Percentiles rank a stretch among this genome's conserved stretches.
These are phyloP conservation scores for Tarsius wallacei DNA, from an alignment of 2,797 vertebrate genomes.

Conservation along the genomic window DNA sequence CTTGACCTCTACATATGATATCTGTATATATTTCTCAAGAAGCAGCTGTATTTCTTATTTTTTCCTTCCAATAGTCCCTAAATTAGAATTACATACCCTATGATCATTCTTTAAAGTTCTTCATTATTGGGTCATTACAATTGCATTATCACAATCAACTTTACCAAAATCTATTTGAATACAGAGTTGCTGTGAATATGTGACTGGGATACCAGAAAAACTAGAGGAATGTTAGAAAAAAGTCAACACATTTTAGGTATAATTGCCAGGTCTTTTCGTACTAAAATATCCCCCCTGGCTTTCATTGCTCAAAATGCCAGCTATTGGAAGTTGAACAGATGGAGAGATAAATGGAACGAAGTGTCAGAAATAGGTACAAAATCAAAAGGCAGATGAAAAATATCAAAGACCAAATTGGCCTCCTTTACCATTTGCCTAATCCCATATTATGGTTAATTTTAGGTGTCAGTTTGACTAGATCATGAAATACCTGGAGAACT, in stretches of 20 bases:
- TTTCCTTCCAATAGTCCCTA: not conserved
- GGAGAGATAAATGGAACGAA: not conserved
- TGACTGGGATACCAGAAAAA: not conserved
- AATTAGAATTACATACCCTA: not conserved
- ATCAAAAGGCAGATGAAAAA: not conserved
- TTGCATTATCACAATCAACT: not conserved
- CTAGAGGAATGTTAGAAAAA: not conserved
- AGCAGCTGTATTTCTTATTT: not conserved
- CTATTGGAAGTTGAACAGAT: not conserved
- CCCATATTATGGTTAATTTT: not conserved
- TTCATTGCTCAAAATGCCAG: not conserved
- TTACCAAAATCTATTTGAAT: not conserved
- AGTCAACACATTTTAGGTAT: not conserved
- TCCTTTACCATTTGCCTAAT: not conserved
- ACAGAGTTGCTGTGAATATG: not conserved
- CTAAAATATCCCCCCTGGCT: not conserved
- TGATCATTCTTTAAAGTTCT: not conserved
- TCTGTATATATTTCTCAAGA: not conserved
- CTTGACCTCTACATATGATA: not conserved
- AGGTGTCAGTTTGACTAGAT: not conserved
- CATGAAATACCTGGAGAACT: not conserved
- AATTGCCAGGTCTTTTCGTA: not conserved
- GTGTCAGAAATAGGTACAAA: rapidly evolving
- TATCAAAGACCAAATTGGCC: not conserved
- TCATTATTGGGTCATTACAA: not conserved